Evolutionary conservation across 2,888 invertebrate genomes (phyloP), one percentile per base, ranked within the genome.

Genomic region (Amiota mariae): DNA sequence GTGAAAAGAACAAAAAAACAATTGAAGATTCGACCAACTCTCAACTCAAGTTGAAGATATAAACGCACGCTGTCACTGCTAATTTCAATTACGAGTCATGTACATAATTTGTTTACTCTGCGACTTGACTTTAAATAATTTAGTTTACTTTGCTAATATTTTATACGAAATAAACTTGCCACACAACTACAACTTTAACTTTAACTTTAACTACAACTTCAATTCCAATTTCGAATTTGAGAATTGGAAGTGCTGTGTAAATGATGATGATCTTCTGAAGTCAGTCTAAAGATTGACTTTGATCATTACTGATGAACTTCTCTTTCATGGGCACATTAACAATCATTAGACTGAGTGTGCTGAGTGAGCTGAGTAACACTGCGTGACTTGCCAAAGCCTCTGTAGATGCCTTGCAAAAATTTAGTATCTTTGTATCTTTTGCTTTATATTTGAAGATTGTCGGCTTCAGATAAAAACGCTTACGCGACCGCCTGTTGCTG

Each of bases 61-160:
- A 61, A 61, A 24, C 11, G 36, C 61, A 13, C 24, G 12, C 24
- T 63, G 63, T 59, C 59, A 63, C 36, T 68, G 54, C 67, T 68
- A 68, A 68, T 68, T 68, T 68, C 67, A 68, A 68, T 68, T 68
- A 51, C 67, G 67, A 13, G 12, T 13, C 54, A 68, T 68, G 67
- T 68, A 68, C 20, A 24, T 68, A 68, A 68, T 68, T 68, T 68
- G 67, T 68, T 68, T 51, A 51, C n/a, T 51, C 51, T 6, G 36
- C 36, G 36, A 36, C 36, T 13, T 18, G 47, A 51, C 47, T 49
- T 20, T 68, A 68, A 68, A 54, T 68, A 68, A 68, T 68, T 68
- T 68, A 20, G 36, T 13, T n/a, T 18, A 12, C 11, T 63, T 63
- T 46, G 63, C 63, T 13, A 63, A 63, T 63, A 63, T 63, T 36